These are phyloP conservation scores for rabbit (Oryctolagus cuniculus) DNA, from an alignment of 2,113 vertebrate species.

Conservation along the genomic window DNA sequence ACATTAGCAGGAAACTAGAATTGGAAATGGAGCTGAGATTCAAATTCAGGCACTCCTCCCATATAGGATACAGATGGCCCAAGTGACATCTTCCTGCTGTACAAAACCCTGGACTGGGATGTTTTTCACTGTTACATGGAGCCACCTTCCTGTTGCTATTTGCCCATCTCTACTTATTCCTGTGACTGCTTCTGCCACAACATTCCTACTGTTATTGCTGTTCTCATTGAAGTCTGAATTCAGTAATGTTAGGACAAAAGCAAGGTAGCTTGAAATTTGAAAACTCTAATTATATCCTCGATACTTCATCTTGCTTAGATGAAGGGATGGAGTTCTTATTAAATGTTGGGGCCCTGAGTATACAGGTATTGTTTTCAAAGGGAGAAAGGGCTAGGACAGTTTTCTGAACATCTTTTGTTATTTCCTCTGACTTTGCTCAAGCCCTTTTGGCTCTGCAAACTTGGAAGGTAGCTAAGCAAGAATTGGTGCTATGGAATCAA, in stretches of 20 bases:
- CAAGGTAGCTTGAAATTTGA: constrained; percentile 3
- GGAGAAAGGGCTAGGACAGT: neutral
- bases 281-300: constrained; percentile 20
- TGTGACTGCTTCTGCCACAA: constrained; percentile 4
- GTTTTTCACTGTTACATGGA: constrained; percentile 35
- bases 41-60: too few species aligned
- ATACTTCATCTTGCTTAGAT: constrained; percentile 30
- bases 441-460: neutral
- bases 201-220: neutral
- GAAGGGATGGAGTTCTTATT: neutral
- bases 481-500: neutral
- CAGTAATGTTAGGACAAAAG: neutral
- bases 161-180: neutral
- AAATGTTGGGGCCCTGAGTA: neutral
- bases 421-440: constrained; percentile 31
- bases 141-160: neutral
- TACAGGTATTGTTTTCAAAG: constrained; percentile 29
- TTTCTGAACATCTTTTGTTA: constrained; percentile 48
- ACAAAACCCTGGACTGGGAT: too few species aligned
- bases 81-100: too few species aligned
- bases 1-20: too few species aligned
- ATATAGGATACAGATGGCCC: too few species aligned
- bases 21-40: too few species aligned
- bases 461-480: constrained; percentile 5
- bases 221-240: constrained; percentile 25